Percentiles rank a stretch among this genome's conserved stretches.
phyloP scores from a whole-genome alignment of 2,888 invertebrate genomes.

The Dryadula phaetusa region DNA sequence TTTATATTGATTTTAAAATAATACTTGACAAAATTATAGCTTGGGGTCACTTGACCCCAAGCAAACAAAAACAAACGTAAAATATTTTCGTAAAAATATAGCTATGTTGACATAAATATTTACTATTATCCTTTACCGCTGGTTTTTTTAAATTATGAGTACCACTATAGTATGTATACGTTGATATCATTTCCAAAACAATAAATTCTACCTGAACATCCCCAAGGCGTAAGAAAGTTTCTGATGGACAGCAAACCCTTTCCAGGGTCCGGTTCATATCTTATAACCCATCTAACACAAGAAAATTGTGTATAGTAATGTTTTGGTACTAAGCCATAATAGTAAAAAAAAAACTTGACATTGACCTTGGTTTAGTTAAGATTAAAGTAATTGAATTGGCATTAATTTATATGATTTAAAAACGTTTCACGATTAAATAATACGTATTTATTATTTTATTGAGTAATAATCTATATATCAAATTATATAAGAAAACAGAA shows the following conservation, averaged over 20 bases:
- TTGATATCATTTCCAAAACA: constrained; percentile 15
- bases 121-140: no score
- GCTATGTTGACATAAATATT: no score
- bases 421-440: background rate
- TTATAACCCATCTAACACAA: constrained; percentile 4
- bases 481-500: no score
- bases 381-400: background rate
- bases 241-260: constrained; percentile 31
- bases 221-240: constrained; percentile 33
- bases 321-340: constrained; percentile 20
- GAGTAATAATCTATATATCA: no score
- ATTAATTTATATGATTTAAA: constrained; percentile 18
- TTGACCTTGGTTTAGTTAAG: background rate
- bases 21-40: no score
- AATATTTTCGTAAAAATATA: no score
- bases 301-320: constrained; percentile 8
- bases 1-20: no score
- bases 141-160: no score
- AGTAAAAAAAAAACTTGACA: constrained; percentile 6
- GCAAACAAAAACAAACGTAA: no score
- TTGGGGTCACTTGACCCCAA: no score
- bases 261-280: constrained; percentile 17
- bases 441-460: no score
- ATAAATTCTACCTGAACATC: constrained; percentile 10
- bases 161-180: background rate